Conservation (phyloP, 2,797 vertebrate species). For the Myioborus melanocephalus region DNA sequence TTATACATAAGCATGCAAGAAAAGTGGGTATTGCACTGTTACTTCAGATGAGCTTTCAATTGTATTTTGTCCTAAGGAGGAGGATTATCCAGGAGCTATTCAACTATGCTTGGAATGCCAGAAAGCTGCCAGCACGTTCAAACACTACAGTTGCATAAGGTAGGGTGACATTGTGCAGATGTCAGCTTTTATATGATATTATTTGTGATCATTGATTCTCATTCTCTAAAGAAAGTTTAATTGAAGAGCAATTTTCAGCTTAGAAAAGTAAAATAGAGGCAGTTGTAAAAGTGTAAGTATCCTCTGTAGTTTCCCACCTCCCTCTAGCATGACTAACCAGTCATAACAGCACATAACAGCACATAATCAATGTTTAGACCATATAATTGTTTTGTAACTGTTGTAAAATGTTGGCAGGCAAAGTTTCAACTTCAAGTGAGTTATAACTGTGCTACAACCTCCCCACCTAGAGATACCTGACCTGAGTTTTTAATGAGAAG, state of each 20-base stretch:
- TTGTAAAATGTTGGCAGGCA: background rate
- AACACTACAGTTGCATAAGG: constrained; percentile 99
- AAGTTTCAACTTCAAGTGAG: background rate
- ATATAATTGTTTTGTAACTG: background rate
- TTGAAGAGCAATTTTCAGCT: background rate
- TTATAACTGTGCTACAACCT: background rate
- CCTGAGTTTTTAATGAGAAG: background rate
- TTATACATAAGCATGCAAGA: background rate
- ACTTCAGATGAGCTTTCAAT: background rate
- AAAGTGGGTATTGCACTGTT: background rate
- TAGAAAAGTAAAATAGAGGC: background rate
- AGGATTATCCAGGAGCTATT: constrained; percentile 98
- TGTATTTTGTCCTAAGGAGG: constrained; percentile 81
- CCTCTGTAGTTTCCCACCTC: background rate
- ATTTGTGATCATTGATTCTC: background rate
- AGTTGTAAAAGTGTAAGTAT: background rate
- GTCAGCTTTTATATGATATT: background rate
- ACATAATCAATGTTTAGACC: background rate
- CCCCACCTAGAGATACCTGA: background rate
- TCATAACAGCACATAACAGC: background rate
- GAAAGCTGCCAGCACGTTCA: constrained; percentile 98
- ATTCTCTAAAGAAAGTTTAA: background rate
- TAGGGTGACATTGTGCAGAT: constrained; percentile 54
- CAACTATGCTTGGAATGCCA: constrained; percentile 98
- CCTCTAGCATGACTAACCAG: background rate